Evolutionary conservation across 2,797 vertebrate species (phyloP).

Genomic region (Schizopygopsis pylzovi): DNA sequence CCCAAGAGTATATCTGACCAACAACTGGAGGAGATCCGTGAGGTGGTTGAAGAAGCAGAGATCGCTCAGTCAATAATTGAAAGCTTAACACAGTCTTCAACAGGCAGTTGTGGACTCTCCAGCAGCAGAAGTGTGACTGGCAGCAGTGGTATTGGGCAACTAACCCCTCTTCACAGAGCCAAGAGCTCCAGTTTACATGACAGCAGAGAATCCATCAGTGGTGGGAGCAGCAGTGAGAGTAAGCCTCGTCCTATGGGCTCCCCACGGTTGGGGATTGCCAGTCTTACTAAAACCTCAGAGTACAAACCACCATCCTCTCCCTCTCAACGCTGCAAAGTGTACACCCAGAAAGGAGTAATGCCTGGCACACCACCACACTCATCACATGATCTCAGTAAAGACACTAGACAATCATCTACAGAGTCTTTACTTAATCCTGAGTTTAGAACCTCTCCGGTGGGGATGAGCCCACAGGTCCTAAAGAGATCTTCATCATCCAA

Average conservation of each 20-base stretch:
- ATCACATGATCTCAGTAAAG: slow-evolving; percentile 74
- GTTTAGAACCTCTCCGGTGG: slow-evolving; percentile 90
- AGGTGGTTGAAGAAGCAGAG: slow-evolving; percentile 83
- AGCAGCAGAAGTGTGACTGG: slow-evolving; percentile 85
- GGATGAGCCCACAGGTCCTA: slow-evolving; percentile 90
- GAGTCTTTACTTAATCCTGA: slow-evolving; percentile 83
- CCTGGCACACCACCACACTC: slow-evolving; percentile 82
- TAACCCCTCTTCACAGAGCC: slow-evolving; percentile 76
- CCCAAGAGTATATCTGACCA: slow-evolving; percentile 78
- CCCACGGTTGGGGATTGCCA: slow-evolving; percentile 92
- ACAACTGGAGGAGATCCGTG: slow-evolving; percentile 80
- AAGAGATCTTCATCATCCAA: slow-evolving; percentile 82
- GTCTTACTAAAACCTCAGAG: slow-evolving; percentile 93
- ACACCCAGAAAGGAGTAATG: slow-evolving; percentile 94
- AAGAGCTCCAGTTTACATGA: slow-evolving; percentile 84
- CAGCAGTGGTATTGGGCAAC: slow-evolving; percentile 71
- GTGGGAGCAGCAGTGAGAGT: slow-evolving; percentile 81
- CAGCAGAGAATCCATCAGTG: slow-evolving; percentile 86
- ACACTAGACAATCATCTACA: slow-evolving; percentile 76
- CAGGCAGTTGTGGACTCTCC: slow-evolving; percentile 78
- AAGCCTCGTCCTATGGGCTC: slow-evolving; percentile 92
- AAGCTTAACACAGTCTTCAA: slow-evolving; percentile 73
- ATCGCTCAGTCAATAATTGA: slow-evolving; percentile 78
- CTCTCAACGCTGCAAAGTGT: slow-evolving; percentile 92
- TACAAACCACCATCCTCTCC: slow-evolving; percentile 93